A percentile compares a stretch with the other conserved stretches of the same genome.
Conservation (phyloP, 2,888 invertebrate genomes). For the Yponomeuta evonymella region DNA sequence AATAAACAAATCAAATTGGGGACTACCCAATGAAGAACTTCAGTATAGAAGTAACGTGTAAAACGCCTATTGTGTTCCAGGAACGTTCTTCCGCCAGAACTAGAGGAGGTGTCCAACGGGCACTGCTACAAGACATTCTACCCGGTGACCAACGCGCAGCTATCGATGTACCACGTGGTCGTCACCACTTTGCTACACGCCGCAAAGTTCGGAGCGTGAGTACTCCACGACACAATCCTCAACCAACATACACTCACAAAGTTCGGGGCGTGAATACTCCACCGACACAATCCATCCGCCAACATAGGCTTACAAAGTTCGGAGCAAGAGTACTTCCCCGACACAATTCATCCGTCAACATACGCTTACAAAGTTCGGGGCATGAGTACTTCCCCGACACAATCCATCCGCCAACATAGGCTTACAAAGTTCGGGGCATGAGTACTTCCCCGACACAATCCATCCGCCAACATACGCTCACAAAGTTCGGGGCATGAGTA, state of each 20-base stretch:
- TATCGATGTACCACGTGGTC: constrained; percentile 40
- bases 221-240: constrained; percentile 25
- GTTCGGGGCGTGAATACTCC: constrained; percentile 48
- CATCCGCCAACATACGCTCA: no score
- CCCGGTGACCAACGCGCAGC: constrained; percentile 33
- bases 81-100: constrained; percentile 44
- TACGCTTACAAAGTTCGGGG: no score
- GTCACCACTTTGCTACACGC: constrained; percentile 51
- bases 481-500: no score
- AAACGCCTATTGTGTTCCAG: constrained; percentile 27
- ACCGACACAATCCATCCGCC: no score
- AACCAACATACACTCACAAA: constrained; percentile 51
- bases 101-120: constrained; percentile 48
- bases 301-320: no score
- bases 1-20: no score
- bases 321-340: constrained; percentile 45
- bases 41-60: no score
- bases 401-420: constrained; percentile 23
- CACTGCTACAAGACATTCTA: constrained; percentile 38
- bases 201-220: constrained; percentile 53
- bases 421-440: constrained; percentile 47
- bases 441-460: constrained; percentile 25
- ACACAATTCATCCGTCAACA: no score
- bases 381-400: no score
- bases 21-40: no score